Percentiles rank a stretch among this genome's conserved stretches.
phyloP scores from a whole-genome alignment of 2,113 vertebrate genomes.

The Pelusios castaneus region DNA sequence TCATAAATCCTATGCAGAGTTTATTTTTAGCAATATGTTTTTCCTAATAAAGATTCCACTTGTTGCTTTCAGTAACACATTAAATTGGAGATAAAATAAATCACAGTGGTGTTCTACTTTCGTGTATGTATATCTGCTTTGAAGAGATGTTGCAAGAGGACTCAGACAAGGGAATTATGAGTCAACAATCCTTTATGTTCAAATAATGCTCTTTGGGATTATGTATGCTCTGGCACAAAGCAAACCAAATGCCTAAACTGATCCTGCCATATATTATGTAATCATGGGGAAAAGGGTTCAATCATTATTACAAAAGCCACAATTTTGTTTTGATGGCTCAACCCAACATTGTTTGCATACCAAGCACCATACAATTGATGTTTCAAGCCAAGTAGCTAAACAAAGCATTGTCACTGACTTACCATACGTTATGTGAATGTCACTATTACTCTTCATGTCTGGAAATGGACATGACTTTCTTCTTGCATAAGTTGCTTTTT shows the following conservation, averaged over 20 bases:
- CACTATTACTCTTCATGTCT: constrained; percentile 24
- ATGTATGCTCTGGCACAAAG: neutral
- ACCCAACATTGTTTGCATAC: constrained; percentile 49
- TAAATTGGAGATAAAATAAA: neutral
- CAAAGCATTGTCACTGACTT: constrained; percentile 32
- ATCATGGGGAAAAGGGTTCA: constrained; percentile 36
- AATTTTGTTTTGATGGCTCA: constrained; percentile 26
- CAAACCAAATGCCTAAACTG: neutral
- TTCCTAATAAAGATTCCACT: neutral
- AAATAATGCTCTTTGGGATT: neutral
- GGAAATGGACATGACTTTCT: constrained; percentile 27
- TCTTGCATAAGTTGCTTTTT: neutral
- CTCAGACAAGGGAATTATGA: neutral
- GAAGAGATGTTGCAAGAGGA: neutral
- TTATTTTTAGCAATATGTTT: neutral
- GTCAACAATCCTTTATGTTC: constrained; percentile 18
- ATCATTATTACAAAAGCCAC: neutral
- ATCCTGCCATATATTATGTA: neutral
- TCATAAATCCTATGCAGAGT: neutral
- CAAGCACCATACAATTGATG: constrained; percentile 36
- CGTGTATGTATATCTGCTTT: neutral
- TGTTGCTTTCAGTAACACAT: neutral
- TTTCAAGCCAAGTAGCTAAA: constrained; percentile 44
- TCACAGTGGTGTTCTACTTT: neutral
- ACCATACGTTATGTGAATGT: constrained; percentile 46